phyloP scores from a whole-genome alignment of 2,113 vertebrate species.

The Melanerpes formicivorus region DNA sequence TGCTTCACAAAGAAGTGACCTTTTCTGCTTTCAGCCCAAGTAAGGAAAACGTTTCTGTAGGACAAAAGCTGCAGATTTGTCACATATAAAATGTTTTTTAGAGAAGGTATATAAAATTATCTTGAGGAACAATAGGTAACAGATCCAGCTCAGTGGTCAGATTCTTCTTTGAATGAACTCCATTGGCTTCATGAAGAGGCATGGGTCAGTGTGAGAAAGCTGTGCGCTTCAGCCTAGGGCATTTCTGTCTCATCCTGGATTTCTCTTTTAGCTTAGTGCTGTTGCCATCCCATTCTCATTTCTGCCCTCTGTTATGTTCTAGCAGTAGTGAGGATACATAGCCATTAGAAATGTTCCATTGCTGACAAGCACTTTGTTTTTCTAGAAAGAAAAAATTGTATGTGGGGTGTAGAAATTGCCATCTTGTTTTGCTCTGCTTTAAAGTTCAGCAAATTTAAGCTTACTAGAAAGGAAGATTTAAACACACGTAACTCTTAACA shows the following conservation, averaged over 20 bases:
- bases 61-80: background rate
- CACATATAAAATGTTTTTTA: background rate
- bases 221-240: background rate
- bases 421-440: background rate
- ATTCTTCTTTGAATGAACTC: background rate
- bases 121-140: background rate
- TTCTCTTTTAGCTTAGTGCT: background rate
- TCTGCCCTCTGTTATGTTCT: background rate
- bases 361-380: background rate
- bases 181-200: rapidly evolving
- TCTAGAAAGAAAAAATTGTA: background rate
- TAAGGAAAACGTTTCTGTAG: background rate
- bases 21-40: background rate
- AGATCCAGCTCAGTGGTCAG: background rate
- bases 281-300: rapidly evolving
- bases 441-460: conserved; percentile 1
- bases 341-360: background rate
- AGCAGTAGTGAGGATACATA: background rate
- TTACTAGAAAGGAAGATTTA: background rate
- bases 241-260: background rate
- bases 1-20: background rate
- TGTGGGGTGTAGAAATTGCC: background rate
- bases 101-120: background rate
- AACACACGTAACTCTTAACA: conserved; percentile 8
- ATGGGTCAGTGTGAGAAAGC: background rate